Evolutionary conservation across 1,140 invertebrate species (phyloP), one percentile per base, ranked within the genome.

Genomic region (Megathymus violae): DNA sequence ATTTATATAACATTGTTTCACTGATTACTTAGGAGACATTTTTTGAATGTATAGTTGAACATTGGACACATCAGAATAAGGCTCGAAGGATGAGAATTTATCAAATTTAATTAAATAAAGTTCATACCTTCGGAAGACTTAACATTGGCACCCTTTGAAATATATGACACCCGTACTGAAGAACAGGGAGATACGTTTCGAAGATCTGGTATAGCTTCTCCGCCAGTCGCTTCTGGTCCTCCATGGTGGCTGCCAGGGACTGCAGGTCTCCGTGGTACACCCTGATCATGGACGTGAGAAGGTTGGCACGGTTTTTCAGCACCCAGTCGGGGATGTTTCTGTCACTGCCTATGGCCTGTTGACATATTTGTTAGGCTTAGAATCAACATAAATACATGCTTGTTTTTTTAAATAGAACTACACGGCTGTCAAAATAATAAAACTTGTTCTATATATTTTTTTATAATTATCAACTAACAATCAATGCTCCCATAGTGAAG

Each of bases 271-370:
- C 94, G 82, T 97, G 96, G 81, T 96, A 97, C 81, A 97, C 95
- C 62, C 93, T 93, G 10, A 97, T 89, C 58, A 97, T 92, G 5
- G 95, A 94, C 44, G 94, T 94, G 10, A 97, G 88, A 13, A 94
- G 93, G 46, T 94, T 92, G 0, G 95, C 94, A 41, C 96, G 93
- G 80, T 96, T 94, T 74, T 96, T 92, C 5, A 97, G 75, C 58
- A 97, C 91, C 93, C 95, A 95, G 76, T 96, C 95, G 6, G 95
- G 93, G 63, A 96, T 96, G 80, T 96, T 96, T 40, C 95, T 93
- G 85, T 97, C 96, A n/a, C 96, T 96, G 11, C 96, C 96, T 60
- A 97, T 94, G 43, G 95, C 95, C 96, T 96, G 63, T n/a, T 38
- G 16, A 47, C 3, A 64, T 13, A 58, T 56, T 14, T 46, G 15